Evolutionary conservation across 2,888 invertebrate genomes (phyloP).

Genomic region (Shargacucullia verbasci): DNA sequence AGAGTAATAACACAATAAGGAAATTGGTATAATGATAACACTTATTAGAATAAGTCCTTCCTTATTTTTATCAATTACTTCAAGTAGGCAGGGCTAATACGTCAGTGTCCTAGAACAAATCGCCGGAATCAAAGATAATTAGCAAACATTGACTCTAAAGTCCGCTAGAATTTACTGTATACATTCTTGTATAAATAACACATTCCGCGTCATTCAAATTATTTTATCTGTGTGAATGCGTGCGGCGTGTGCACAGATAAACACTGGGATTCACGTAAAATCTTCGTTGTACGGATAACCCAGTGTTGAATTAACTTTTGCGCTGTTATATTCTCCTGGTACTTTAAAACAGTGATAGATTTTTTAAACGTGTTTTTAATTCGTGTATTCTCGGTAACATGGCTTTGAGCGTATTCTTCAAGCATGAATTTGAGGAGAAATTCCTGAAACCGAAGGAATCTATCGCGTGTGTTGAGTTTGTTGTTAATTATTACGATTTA

Average conservation of each 20-base stretch:
- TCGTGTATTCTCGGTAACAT: slow-evolving; percentile 51
- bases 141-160: slow-evolving; percentile 31
- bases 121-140: slow-evolving; percentile 1
- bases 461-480: slow-evolving; percentile 65
- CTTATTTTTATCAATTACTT: too few relatives aligned
- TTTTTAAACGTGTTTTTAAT: slow-evolving; percentile 16
- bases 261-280: slow-evolving; percentile 56
- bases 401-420: slow-evolving; percentile 63
- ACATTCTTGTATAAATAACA: slow-evolving; percentile 11
- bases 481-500: slow-evolving; percentile 58
- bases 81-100: slow-evolving; percentile 13
- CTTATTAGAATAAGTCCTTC: too few relatives aligned
- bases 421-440: slow-evolving; percentile 52
- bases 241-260: slow-evolving; percentile 45
- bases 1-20: too few relatives aligned
- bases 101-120: slow-evolving; percentile 12
- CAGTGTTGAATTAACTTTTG: slow-evolving; percentile 59
- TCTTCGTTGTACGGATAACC: slow-evolving; percentile 52
- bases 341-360: slow-evolving; percentile 16
- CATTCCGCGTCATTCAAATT: slow-evolving; percentile 43
- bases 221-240: slow-evolving; percentile 36
- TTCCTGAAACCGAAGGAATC: slow-evolving; percentile 51
- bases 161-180: slow-evolving; percentile 22
- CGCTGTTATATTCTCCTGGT: slow-evolving; percentile 32
- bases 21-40: too few relatives aligned